Evolutionary conservation across 1,140 invertebrate species (phyloP).

Genomic region (Cataglyphis hispanica): DNA sequence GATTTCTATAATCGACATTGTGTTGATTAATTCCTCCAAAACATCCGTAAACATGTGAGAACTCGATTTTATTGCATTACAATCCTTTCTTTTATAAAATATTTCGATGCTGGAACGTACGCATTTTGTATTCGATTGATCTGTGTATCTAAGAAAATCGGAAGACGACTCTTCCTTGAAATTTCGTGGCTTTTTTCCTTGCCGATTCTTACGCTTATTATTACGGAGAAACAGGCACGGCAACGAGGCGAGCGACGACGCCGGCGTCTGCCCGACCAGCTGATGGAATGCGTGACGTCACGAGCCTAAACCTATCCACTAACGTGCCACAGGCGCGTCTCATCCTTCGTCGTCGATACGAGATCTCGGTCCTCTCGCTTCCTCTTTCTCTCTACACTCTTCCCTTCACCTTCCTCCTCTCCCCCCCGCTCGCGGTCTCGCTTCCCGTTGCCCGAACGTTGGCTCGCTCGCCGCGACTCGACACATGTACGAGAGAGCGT

Average conservation of each 20-base stretch:
- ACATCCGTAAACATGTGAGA: too few relatives aligned
- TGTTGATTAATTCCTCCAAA: background rate
- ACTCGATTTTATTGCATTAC: background rate
- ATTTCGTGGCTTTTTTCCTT: constrained; percentile 18
- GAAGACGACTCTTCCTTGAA: background rate
- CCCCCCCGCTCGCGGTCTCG: background rate
- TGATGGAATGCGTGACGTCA: constrained; percentile 76
- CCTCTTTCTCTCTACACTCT: background rate
- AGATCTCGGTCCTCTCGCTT: background rate
- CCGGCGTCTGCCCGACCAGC: constrained; percentile 67
- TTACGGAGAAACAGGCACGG: constrained; percentile 65
- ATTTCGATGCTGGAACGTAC: background rate
- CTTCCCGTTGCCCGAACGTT: too few relatives aligned
- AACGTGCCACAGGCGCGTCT: constrained; percentile 16
- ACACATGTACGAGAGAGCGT: background rate
- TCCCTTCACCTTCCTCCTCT: background rate
- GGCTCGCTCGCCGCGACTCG: constrained; percentile 13
- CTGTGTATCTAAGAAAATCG: background rate
- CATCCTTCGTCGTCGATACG: constrained; percentile 48
- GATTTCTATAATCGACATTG: constrained; percentile 8
- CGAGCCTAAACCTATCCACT: constrained; percentile 64
- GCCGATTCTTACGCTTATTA: background rate
- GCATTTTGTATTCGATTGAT: background rate
- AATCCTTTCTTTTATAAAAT: background rate
- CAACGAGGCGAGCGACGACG: constrained; percentile 65